These are phyloP conservation scores for Trichopria drosophilae DNA, from an alignment of 2,888 invertebrate genomes.

Conservation along the genomic window DNA sequence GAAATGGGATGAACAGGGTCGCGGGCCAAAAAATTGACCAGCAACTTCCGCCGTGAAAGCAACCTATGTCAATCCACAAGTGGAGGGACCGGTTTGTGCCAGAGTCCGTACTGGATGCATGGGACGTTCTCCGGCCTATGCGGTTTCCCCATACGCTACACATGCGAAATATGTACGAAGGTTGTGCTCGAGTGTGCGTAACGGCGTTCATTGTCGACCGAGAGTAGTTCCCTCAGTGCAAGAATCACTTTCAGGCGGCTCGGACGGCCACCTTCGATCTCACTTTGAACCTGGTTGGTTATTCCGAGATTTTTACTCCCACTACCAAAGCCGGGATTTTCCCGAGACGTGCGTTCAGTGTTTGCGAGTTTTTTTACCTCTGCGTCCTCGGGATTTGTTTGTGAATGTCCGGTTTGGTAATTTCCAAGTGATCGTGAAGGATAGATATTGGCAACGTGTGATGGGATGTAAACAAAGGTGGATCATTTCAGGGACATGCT, in stretches of 20 bases:
- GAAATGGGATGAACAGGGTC: neutral
- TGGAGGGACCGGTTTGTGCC: slow-evolving; percentile 6
- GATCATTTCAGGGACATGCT: too few species aligned
- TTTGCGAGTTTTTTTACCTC: too few species aligned
- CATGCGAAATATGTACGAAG: neutral
- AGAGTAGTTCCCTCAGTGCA: slow-evolving; percentile 44
- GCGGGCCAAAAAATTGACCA: neutral
- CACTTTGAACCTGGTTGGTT: slow-evolving; percentile 17
- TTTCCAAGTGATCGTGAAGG: too few species aligned
- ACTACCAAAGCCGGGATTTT: too few species aligned
- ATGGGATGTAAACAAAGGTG: too few species aligned
- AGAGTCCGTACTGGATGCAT: too few species aligned
- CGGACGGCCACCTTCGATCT: slow-evolving; percentile 40
- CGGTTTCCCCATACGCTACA: neutral
- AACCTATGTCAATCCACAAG: neutral
- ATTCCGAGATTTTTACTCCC: neutral
- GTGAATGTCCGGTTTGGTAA: too few species aligned
- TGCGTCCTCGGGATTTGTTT: too few species aligned
- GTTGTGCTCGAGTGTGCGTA: neutral
- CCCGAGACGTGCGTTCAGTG: too few species aligned
- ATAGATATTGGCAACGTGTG: too few species aligned
- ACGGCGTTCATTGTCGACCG: slow-evolving; percentile 37
- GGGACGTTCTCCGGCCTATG: slow-evolving; percentile 6
- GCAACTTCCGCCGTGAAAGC: slow-evolving; percentile 9
- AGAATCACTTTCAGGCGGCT: slow-evolving; percentile 50